These are phyloP conservation scores for Trichoplusia ni DNA, from an alignment of 1,140 invertebrate species.

Conservation along the genomic window DNA sequence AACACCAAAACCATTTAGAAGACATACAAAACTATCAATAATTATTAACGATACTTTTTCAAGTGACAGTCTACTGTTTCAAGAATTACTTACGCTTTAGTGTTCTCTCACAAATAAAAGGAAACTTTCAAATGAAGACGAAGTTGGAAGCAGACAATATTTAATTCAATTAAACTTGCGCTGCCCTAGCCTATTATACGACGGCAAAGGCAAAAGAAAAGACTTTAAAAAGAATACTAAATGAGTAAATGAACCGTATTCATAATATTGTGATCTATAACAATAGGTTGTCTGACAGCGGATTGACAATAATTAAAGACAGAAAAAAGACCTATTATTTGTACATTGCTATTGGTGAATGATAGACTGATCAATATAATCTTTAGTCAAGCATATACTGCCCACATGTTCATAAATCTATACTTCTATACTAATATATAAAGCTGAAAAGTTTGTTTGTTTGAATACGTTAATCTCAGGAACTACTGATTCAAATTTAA, in stretches of 20 bases:
- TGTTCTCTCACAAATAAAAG: conserved; percentile 25
- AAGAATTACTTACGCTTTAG: conserved; percentile 10
- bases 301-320: too few relatives aligned
- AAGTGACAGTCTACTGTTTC: conserved; percentile 6
- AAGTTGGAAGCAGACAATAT: conserved; percentile 18
- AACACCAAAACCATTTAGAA: too few relatives aligned
- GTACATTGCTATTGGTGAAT: too few relatives aligned
- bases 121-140: conserved; percentile 14
- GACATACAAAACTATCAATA: not conserved
- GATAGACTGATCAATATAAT: too few relatives aligned
- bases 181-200: conserved; percentile 17
- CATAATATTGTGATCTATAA: conserved; percentile 1
- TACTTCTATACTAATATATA: too few relatives aligned
- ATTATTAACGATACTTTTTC: not conserved
- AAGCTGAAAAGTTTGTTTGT: too few relatives aligned
- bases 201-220: not conserved
- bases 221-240: conserved; percentile 10
- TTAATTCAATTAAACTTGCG: conserved; percentile 29
- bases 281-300: too few relatives aligned
- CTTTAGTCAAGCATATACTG: too few relatives aligned
- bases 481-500: too few relatives aligned
- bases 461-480: too few relatives aligned
- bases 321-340: too few relatives aligned
- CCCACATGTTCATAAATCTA: too few relatives aligned
- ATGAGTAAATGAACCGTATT: not conserved